Conservation (phyloP, 2,888 invertebrate species). For the Phortica okadai region DNA sequence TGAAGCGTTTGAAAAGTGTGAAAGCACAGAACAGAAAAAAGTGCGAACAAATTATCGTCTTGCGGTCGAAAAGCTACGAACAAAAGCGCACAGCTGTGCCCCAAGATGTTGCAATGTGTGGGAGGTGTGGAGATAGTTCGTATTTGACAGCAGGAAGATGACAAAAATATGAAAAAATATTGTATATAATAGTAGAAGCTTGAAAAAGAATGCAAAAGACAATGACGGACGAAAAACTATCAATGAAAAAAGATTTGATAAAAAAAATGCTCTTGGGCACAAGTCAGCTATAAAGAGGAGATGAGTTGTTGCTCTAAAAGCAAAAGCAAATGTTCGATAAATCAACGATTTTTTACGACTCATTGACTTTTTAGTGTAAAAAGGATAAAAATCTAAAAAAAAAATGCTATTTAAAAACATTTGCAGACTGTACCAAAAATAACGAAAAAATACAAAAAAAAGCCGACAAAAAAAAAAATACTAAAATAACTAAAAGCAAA, state of each 20-base stretch:
- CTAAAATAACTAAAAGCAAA: conserved; percentile 12
- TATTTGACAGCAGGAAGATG: too few relatives aligned
- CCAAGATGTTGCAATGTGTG: background rate
- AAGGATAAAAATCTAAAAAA: background rate
- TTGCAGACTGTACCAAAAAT: conserved; percentile 5
- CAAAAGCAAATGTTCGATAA: too few relatives aligned
- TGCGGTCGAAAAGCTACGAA: background rate
- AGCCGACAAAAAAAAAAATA: background rate
- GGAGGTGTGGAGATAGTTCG: background rate
- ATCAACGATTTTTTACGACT: too few relatives aligned
- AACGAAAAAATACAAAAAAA: background rate
- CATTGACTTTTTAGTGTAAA: background rate
- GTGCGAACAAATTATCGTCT: background rate
- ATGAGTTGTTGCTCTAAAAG: too few relatives aligned
- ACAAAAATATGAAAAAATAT: too few relatives aligned
- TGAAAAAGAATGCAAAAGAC: too few relatives aligned
- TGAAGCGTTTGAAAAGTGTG: background rate
- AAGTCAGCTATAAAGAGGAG: too few relatives aligned
- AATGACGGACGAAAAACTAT: too few relatives aligned
- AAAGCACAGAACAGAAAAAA: background rate
- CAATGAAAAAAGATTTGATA: too few relatives aligned
- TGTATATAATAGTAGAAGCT: too few relatives aligned
- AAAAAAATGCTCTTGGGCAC: too few relatives aligned
- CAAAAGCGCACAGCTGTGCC: background rate
- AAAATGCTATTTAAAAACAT: background rate